Evolutionary conservation across 2,113 vertebrate genomes (phyloP), one percentile per base, ranked within the genome.

Genomic region (Oxyruncus cristatus): DNA sequence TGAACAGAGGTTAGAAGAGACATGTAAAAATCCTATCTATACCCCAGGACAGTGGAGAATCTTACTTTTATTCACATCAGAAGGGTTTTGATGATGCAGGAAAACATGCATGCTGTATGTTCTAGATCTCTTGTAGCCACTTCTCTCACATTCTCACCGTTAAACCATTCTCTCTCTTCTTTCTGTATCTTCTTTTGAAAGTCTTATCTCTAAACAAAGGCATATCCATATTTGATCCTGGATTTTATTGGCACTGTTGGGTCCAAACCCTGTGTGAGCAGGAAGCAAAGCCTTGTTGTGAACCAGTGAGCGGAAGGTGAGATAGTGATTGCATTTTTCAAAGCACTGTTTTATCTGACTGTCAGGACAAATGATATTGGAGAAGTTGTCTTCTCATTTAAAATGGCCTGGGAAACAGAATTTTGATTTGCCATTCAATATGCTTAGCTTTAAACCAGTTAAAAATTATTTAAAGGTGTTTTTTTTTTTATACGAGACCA

Each of bases 391-490:
- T 91, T 87, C 79, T 78, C 53, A 39, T 59, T 77, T 76, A 19
- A 75, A 59, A 76, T 96, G 94, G 95, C 87, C 96, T 96, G 97
- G 96, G 96, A 98, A 98, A 97, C 96, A 91, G 74, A 95, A 95
- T 94, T 97, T 97, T 96, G 87, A 76, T 88, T 94, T 93, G 83
- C 81, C 73, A 93, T 96, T 97, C 88, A 93, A 92, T 97, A 94
- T 83, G 87, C 95, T 98, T 97, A 97, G 97, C 97, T 98, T 97
- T 91, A 95, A 86, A 89, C 93, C 94, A 89, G 79, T 95, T 95
- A 79, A 91, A 89, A 92, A 75, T 73, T 85, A 96, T 74, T 85
- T 61, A 76, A 90, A 82, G 86, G 35, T 50, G 66, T 74, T 84
- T 56, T 37, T 79, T 21, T 71, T 89, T 93, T 85, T 86, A 80